phyloP scores from a whole-genome alignment of 2,113 vertebrate genomes.

The Aix galericulata region DNA sequence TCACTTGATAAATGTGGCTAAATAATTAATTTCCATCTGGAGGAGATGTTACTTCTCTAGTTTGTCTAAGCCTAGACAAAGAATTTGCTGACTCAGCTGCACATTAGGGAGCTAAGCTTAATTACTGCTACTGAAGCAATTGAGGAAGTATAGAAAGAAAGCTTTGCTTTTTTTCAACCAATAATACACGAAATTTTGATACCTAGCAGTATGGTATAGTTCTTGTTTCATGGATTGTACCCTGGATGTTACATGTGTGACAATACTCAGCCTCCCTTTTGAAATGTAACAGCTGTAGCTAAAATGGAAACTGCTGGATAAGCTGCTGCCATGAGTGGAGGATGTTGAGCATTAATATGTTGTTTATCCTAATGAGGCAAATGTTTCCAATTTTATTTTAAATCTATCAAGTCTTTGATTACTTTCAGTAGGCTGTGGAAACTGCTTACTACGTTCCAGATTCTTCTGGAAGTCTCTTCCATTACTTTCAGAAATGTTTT shows the following conservation, averaged over 20 bases:
- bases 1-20: neutral
- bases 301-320: neutral
- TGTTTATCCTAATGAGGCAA: neutral
- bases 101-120: neutral
- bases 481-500: neutral
- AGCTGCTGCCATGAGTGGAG: neutral
- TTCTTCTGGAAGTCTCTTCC: neutral
- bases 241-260: neutral
- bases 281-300: neutral
- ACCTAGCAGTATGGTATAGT: fast-evolving
- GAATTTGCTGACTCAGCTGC: constrained; percentile 19
- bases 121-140: neutral
- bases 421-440: neutral
- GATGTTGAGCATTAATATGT: neutral
- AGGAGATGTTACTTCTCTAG: neutral
- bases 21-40: constrained; percentile 34
- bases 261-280: neutral
- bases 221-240: neutral
- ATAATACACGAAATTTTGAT: neutral
- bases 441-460: neutral
- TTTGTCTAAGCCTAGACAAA: neutral
- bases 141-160: neutral
- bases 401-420: neutral
- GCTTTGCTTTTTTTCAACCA: neutral
- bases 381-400: neutral